Base-by-base conservation (phyloP, 2,888 invertebrate genomes). In the Drosophila leonis region DNA sequence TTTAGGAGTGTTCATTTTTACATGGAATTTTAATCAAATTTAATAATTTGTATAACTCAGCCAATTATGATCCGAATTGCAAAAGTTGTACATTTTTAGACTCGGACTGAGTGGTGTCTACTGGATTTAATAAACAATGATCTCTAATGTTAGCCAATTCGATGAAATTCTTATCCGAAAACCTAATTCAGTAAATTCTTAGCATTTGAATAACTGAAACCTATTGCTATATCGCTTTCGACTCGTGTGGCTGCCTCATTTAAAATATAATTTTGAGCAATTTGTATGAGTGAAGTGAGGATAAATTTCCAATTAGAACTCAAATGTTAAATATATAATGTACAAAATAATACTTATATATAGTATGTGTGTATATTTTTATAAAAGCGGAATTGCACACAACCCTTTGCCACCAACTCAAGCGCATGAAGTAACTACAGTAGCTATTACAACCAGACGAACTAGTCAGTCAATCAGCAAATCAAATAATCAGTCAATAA, bases 381-480 rank as follows among this genome's bases (percentile, higher is more conserved):
- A 49, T 31, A 31, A 12, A 18, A n/a, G 20, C 42, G 12, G 12
- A 31, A 18, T 18, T 49, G 31, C 49, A 33, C 6, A 49, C 49
- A 33, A 49, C 31, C 49, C 18, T 20, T 20, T 20, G 8, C 8
- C 10, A 13, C 8, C 13, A 49, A 33, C 18, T 31, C 31, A 33
- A 33, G 12, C 29, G n/a, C 1, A 42, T 42, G 20, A 42, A 20
- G 42, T 29, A 48, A 48, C 46, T 46, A 15, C 24, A 27, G 46
- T 46, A 46, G 27, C 27, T 31, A 29, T 29, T 48, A 31, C 49
- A 49, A 31, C 31, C 49, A 31, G 31, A 31, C 49, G 18, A 18
- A 31, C 31, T 13, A 49, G 48, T 31, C 31, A 31, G 49, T 31
- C 18, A 31, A 31, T 31, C 31, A 18, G 18, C n/a, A 49, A 49